Evolutionary conservation across 2,888 invertebrate genomes (phyloP).

Genomic region (Lamellibrachia satsuma): DNA sequence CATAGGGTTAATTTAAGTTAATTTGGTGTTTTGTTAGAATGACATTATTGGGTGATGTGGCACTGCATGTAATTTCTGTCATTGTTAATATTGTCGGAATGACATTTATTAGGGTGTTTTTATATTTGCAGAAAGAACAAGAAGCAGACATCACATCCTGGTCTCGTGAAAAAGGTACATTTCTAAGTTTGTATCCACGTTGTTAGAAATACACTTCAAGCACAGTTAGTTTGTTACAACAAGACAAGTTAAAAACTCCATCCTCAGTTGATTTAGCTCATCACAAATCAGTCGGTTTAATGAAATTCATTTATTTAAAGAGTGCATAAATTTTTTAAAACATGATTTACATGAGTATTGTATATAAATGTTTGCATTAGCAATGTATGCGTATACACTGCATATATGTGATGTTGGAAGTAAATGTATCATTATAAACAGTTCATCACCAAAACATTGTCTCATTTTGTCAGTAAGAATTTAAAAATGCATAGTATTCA

Average conservation of each 20-base stretch:
- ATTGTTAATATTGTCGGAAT: background rate
- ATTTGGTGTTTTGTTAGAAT: background rate
- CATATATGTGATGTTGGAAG: too few relatives aligned
- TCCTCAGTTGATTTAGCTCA: too few relatives aligned
- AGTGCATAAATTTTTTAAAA: background rate
- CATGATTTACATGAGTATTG: too few relatives aligned
- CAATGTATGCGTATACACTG: too few relatives aligned
- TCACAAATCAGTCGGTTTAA: too few relatives aligned
- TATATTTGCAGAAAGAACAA: background rate
- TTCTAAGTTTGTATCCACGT: background rate
- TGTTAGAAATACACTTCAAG: background rate
- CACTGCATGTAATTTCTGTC: too few relatives aligned
- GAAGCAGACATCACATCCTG: background rate
- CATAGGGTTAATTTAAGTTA: background rate
- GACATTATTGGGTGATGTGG: too few relatives aligned
- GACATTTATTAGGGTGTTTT: background rate
- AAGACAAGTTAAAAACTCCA: background rate
- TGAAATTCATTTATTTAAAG: background rate
- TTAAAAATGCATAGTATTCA: background rate
- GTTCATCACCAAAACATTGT: background rate
- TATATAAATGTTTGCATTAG: too few relatives aligned
- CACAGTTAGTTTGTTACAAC: background rate
- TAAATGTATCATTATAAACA: background rate
- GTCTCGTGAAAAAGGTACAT: background rate
- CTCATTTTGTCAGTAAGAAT: background rate